Evolutionary conservation across 2,797 vertebrate genomes (phyloP).

Genomic region (Sciaenops ocellatus): DNA sequence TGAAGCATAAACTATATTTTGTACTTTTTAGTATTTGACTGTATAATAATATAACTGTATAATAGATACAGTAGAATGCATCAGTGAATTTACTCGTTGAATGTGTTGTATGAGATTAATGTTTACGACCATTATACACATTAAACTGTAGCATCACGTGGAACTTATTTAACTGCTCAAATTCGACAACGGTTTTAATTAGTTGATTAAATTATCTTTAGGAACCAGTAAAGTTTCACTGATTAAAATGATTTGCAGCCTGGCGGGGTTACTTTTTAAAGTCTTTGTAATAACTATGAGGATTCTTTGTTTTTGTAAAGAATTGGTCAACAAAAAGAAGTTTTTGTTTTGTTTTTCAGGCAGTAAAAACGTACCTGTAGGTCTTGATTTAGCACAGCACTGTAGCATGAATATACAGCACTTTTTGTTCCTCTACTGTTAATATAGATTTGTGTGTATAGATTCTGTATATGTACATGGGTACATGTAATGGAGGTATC

Average conservation of each 20-base stretch:
- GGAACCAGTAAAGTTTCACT: conserved; percentile 24
- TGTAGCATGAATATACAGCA: conserved; percentile 85
- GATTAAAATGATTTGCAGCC: conserved; percentile 19
- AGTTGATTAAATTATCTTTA: conserved; percentile 8
- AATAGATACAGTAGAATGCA: conserved; percentile 66
- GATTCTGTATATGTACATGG: conserved; percentile 53
- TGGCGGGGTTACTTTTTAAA: conserved; percentile 18
- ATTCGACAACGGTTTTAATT: conserved; percentile 9
- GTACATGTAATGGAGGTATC: conserved; percentile 49
- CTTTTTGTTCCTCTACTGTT: conserved; percentile 73
- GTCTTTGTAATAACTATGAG: conserved; percentile 16
- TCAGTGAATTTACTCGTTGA: conserved; percentile 49
- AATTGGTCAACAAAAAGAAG: neutral
- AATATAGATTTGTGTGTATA: conserved; percentile 74
- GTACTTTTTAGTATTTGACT: conserved; percentile 64
- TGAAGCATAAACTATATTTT: conserved; percentile 58
- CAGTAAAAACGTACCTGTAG: conserved; percentile 34
- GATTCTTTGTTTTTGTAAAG: conserved; percentile 15
- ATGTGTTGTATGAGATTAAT: conserved; percentile 70
- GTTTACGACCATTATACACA: conserved; percentile 73
- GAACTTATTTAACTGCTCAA: conserved; percentile 58
- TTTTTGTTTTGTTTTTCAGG: conserved; percentile 4
- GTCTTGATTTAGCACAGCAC: conserved; percentile 78
- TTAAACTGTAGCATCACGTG: conserved; percentile 79
- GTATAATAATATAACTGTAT: conserved; percentile 31